Evolutionary conservation across 2,888 invertebrate species (phyloP), one percentile per base, ranked within the genome.

Genomic region (Tachina grossa): DNA sequence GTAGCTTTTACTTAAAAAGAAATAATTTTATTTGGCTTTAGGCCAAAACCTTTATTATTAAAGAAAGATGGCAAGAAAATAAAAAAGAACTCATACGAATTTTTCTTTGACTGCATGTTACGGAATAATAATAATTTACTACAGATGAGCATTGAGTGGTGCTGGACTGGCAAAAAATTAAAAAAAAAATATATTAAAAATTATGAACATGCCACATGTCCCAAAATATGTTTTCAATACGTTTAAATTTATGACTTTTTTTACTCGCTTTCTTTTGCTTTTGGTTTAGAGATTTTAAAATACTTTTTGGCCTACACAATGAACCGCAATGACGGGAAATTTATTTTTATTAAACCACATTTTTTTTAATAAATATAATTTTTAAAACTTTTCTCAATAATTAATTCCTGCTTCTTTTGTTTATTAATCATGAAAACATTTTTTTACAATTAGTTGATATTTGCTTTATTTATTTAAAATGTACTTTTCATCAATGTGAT

Each of bases 41-140:
- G 53, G 84, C 75, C 84, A 75, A 79, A 41, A 80, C 79, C 65
- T 79, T 79, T 79, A 84, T 59, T 51, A 76, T 71, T 71, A 66
- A 74, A 10, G 55, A 47, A 45, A 77, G 19, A 57, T 69, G 66
- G 59, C 39, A 31, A 69, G 22, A 75, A 75, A 31, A n/a, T n/a
- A n/a, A 31, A 19, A 45, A 63, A 63, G 45, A 22, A 69, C 19
- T 55, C 76, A 55, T 13, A 74, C 59, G 66, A 74, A 49, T 63
- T 79, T 72, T 72, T 63, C 79, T 80, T 49, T 66, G 72, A 80
- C 55, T 84, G 83, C 83, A 75, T 84, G 69, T 75, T 84, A 65
- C 63, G 19, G 75, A 65, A 79, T 69, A 75, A 63, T 82, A 69
- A 69, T 75, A 79, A 71, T 57, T 74, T 74, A 49, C 65, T 57